Evolutionary conservation across 2,113 vertebrate species (phyloP).

Genomic region (Lanius ludovicianus): DNA sequence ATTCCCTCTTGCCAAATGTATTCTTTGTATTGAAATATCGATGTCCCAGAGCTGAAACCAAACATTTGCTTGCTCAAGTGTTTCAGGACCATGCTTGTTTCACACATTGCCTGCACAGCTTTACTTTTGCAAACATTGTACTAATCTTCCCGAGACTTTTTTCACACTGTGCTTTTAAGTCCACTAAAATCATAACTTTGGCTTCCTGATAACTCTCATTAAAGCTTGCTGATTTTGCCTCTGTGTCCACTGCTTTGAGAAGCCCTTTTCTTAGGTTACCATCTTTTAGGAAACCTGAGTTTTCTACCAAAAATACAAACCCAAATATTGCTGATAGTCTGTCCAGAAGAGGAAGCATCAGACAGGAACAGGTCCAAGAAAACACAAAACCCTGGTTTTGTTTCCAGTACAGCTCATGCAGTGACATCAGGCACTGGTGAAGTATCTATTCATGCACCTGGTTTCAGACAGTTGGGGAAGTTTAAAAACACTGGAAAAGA

Average conservation of each 20-base stretch:
- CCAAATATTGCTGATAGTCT: not conserved
- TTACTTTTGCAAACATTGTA: not conserved
- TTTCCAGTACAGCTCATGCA: not conserved
- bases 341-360: not conserved
- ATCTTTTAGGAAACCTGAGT: not conserved
- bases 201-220: not conserved
- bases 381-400: not conserved
- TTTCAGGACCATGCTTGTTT: not conserved
- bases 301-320: not conserved
- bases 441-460: not conserved
- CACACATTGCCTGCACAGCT: not conserved
- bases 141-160: not conserved
- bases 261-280: not conserved
- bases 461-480: not conserved
- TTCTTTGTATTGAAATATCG: not conserved
- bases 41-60: not conserved
- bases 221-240: not conserved
- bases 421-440: not conserved
- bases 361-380: not conserved
- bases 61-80: not conserved
- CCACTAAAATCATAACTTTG: not conserved
- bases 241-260: not conserved
- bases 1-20: not conserved
- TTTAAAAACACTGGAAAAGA: not conserved
- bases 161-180: not conserved